Evolutionary conservation across 1,140 invertebrate genomes (phyloP).

Genomic region (Panagrolaimus sp.): DNA sequence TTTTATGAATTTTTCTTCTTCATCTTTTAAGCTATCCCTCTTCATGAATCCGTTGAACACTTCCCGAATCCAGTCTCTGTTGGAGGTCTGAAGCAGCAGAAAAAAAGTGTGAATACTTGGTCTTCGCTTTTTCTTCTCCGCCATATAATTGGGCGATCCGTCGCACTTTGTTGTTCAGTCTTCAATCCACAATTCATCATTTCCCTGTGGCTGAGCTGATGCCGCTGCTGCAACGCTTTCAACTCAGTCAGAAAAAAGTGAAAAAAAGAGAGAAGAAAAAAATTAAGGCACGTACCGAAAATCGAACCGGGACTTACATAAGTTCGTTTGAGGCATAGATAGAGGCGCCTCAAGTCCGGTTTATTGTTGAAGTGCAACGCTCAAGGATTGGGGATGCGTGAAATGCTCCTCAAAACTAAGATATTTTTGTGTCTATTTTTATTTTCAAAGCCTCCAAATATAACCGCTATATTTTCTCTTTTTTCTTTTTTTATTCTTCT

Average conservation of each 20-base stretch:
- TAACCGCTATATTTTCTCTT: too few species aligned
- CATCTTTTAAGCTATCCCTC: too few species aligned
- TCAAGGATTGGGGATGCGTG: conserved; percentile 13
- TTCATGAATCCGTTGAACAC: neutral
- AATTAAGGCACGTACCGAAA: conserved; percentile 2
- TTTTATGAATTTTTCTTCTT: too few species aligned
- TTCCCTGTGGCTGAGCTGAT: conserved; percentile 9
- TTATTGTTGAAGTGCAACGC: conserved; percentile 15
- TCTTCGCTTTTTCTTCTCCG: neutral
- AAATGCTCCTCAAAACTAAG: conserved; percentile 9
- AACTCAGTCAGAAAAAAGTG: neutral
- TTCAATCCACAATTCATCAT: conserved; percentile 15
- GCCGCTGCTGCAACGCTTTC: too few species aligned
- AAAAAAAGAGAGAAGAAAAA: neutral
- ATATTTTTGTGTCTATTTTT: neutral
- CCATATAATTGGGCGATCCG: conserved; percentile 13
- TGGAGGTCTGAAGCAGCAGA: neutral
- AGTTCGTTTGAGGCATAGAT: neutral
- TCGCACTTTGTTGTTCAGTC: conserved; percentile 14
- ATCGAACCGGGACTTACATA: conserved; percentile 6
- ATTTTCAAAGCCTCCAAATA: neutral
- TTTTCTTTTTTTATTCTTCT: too few species aligned
- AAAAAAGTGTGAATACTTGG: neutral
- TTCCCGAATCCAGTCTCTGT: conserved; percentile 11
- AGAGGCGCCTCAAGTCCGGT: conserved; percentile 11